Percentiles rank a stretch among this genome's conserved stretches.
These are phyloP conservation scores for Pristionchus entomophagus DNA, from an alignment of 2,888 invertebrate genomes.

Conservation along the genomic window DNA sequence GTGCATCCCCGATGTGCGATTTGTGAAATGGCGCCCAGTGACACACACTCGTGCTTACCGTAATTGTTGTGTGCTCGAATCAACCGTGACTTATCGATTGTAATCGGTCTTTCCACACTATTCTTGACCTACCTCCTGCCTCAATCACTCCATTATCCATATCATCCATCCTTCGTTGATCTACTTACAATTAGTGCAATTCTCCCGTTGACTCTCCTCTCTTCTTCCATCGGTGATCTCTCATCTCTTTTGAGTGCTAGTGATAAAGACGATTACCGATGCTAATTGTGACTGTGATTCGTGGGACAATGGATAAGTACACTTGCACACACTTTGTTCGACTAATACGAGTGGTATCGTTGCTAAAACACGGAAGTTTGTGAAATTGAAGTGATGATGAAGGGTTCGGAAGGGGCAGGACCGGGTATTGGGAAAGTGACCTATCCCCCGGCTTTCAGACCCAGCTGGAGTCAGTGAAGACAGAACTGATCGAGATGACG, in stretches of 20 bases:
- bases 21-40: slow-evolving; percentile 7
- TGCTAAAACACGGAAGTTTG: slow-evolving; percentile 1
- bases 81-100: slow-evolving; percentile 28
- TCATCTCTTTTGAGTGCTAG: background rate
- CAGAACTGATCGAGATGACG: slow-evolving; percentile 47
- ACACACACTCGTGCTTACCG: slow-evolving; percentile 10
- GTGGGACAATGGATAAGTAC: background rate
- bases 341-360: background rate
- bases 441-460: slow-evolving; percentile 49
- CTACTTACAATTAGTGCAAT: slow-evolving; percentile 41
- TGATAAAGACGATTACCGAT: slow-evolving; percentile 32
- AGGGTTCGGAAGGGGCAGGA: background rate
- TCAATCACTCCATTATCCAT: slow-evolving; percentile 18
- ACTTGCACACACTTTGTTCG: slow-evolving; percentile 1
- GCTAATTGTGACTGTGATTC: background rate
- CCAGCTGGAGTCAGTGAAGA: slow-evolving; percentile 50
- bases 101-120: slow-evolving; percentile 22
- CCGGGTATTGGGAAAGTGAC: background rate
- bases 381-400: background rate
- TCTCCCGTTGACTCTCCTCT: slow-evolving; percentile 29
- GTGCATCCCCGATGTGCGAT: background rate
- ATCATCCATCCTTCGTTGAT: slow-evolving; percentile 1
- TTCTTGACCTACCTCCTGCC: slow-evolving; percentile 25
- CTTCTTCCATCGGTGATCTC: slow-evolving; percentile 26
- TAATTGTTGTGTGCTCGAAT: slow-evolving; percentile 18